These are phyloP conservation scores for Triplophysa yarkandensis DNA, from an alignment of 2,797 vertebrate genomes.

Conservation along the genomic window DNA sequence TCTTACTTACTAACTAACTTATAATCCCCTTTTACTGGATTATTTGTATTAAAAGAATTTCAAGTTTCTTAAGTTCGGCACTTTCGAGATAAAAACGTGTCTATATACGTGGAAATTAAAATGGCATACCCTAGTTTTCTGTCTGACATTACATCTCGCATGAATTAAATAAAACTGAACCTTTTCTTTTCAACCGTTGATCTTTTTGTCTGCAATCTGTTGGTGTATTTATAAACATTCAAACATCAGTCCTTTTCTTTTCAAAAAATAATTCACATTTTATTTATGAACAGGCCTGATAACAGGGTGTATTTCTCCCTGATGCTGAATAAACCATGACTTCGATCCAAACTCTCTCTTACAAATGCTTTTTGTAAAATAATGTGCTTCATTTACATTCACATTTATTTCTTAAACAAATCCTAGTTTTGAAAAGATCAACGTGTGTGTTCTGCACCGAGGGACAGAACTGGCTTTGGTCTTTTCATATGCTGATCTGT, in stretches of 20 bases:
- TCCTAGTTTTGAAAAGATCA: constrained; percentile 1
- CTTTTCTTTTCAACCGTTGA: no score
- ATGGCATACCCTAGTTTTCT: no score
- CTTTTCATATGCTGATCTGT: constrained; percentile 49
- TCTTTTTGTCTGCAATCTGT: no score
- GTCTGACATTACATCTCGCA: no score
- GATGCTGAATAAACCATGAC: not conserved
- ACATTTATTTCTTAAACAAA: not conserved
- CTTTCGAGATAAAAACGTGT: no score
- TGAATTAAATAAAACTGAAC: no score
- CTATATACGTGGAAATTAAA: no score
- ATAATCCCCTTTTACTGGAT: no score
- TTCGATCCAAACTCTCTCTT: not conserved
- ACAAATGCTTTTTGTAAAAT: not conserved
- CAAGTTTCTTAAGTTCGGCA: no score
- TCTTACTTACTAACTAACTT: no score
- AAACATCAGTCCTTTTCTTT: not conserved
- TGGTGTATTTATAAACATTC: not conserved
- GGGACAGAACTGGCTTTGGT: constrained; percentile 28
- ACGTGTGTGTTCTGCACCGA: constrained; percentile 23
- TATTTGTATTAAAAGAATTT: no score
- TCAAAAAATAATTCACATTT: not conserved
- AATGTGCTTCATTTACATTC: not conserved
- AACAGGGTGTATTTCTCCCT: not conserved
- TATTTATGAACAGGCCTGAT: not conserved